Conservation (phyloP, 2,888 invertebrate species). For the Mimachlamys varia region DNA sequence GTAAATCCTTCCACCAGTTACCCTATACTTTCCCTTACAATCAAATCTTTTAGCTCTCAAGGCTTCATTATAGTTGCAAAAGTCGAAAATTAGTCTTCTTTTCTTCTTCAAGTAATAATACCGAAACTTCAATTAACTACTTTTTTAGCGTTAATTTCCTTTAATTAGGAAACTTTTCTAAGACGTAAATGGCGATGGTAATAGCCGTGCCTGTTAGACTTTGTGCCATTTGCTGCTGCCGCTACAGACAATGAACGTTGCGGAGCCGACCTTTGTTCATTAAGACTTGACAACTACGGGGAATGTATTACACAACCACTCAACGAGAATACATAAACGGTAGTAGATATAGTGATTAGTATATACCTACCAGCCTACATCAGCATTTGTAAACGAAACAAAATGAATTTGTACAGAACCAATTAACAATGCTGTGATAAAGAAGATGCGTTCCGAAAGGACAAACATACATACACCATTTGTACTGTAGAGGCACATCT, state of each 20-base stretch:
- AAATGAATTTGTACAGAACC: slow-evolving; percentile 23
- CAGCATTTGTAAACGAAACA: slow-evolving; percentile 8
- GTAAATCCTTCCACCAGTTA: background rate
- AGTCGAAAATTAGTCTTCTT: background rate
- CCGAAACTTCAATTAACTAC: slow-evolving; percentile 23
- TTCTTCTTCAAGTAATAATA: slow-evolving; percentile 17
- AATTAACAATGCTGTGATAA: slow-evolving; percentile 14
- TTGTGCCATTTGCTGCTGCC: background rate
- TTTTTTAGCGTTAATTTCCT: slow-evolving; percentile 34
- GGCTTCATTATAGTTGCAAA: slow-evolving; percentile 25
- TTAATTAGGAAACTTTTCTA: slow-evolving; percentile 24
- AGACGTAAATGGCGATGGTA: slow-evolving; percentile 18
- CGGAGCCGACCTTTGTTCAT: slow-evolving; percentile 5
- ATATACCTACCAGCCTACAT: slow-evolving; percentile 31
- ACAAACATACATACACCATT: background rate
- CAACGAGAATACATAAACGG: background rate
- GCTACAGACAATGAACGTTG: background rate
- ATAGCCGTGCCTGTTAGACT: background rate
- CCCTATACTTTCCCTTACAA: background rate
- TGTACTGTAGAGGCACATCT: background rate
- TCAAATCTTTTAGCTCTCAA: background rate
- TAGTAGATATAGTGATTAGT: slow-evolving; percentile 26
- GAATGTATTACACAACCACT: background rate
- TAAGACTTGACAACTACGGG: slow-evolving; percentile 6
- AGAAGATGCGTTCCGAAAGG: slow-evolving; percentile 2